Conservation (phyloP, 2,797 vertebrate genomes). For the Pipistrellus pipistrellus region DNA sequence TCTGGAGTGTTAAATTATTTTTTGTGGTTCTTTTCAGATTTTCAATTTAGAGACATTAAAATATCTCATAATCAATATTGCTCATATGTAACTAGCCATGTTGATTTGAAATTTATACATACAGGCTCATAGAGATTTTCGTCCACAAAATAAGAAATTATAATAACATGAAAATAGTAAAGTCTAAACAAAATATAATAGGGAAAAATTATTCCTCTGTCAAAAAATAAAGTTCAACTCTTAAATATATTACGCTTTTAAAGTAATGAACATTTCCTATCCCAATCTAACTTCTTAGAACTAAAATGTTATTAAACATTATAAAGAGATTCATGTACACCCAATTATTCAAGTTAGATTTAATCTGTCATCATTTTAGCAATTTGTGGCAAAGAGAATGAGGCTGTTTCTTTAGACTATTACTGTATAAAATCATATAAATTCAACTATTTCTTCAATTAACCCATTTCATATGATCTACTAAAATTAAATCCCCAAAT, state of each 20-base stretch:
- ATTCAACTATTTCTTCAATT: slow-evolving; percentile 49
- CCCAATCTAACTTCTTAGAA: slow-evolving; percentile 11
- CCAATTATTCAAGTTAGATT: slow-evolving; percentile 42
- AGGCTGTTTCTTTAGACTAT: slow-evolving; percentile 13
- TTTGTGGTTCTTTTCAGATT: neutral
- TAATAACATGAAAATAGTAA: slow-evolving; percentile 20
- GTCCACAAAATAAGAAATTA: slow-evolving; percentile 48
- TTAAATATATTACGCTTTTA: slow-evolving; percentile 22
- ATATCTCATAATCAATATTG: neutral
- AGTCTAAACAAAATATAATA: slow-evolving; percentile 23
- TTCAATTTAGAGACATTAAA: slow-evolving; percentile 10
- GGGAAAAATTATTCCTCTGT: slow-evolving; percentile 1
- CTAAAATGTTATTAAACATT: slow-evolving; percentile 10
- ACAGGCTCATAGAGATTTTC: neutral
- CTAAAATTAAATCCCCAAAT: slow-evolving; percentile 66
- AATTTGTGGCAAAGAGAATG: slow-evolving; percentile 1
- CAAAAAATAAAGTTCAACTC: slow-evolving; percentile 26
- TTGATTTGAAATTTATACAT: slow-evolving; percentile 19
- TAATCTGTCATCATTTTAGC: neutral
- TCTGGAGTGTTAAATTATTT: neutral
- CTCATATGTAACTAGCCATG: neutral
- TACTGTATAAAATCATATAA: neutral
- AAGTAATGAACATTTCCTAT: neutral
- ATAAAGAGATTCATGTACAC: slow-evolving; percentile 11
- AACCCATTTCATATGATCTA: slow-evolving; percentile 50